Conservation (phyloP, 1,140 invertebrate species). For the Neodiprion pinetum region DNA sequence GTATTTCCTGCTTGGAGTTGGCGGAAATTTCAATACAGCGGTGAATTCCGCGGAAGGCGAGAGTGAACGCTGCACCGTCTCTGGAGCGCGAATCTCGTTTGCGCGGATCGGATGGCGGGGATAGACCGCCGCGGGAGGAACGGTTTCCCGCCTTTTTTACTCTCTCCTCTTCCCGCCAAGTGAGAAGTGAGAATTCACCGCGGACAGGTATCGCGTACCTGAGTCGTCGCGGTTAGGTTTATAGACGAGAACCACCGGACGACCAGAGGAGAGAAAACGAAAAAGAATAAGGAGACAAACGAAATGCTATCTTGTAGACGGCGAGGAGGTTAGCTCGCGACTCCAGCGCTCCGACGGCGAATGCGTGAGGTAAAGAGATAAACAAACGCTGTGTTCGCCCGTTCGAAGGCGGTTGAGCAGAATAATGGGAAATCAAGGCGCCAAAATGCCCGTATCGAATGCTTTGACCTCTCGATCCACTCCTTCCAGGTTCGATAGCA, state of each 20-base stretch:
- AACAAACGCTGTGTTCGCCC: not conserved
- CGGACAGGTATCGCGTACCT: not conserved
- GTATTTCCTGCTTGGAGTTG: not conserved
- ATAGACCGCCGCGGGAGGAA: conserved; percentile 1
- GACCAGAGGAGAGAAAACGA: not conserved
- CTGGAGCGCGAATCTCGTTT: not conserved
- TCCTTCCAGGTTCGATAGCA: no score
- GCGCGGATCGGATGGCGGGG: not conserved
- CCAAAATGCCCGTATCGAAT: no score
- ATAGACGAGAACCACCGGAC: not conserved
- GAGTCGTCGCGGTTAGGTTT: not conserved
- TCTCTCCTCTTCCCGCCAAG: not conserved
- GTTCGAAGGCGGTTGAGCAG: no score
- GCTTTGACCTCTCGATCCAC: no score
- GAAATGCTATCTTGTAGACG: not conserved
- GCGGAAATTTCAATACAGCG: not conserved
- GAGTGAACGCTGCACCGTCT: not conserved
- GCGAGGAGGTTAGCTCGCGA: not conserved
- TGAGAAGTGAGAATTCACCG: no score
- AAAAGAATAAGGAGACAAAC: not conserved
- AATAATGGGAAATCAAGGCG: no score
- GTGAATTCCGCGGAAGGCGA: not conserved
- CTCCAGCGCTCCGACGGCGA: not conserved
- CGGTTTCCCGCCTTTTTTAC: not conserved
- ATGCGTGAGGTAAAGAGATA: not conserved